Evolutionary conservation across 30 jellyfish, hydroid and myxozoan species (phyloP).

Genomic region (Turritopsis dohrnii): DNA sequence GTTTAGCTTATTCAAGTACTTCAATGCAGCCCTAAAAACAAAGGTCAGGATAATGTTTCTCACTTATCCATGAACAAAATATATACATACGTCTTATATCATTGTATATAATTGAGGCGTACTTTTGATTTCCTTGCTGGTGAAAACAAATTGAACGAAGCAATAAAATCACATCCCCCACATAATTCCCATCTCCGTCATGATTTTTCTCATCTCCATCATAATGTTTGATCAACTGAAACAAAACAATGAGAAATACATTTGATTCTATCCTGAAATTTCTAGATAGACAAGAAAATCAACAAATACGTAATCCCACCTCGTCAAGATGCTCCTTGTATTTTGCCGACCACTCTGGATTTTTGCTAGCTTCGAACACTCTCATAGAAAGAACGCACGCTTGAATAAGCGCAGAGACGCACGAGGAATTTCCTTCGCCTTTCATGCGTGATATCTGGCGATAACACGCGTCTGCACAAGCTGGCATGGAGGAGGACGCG

Average conservation of each 20-base stretch:
- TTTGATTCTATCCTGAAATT: background rate
- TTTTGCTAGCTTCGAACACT: background rate
- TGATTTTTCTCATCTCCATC: background rate
- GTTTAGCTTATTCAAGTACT: slow-evolving; percentile 17
- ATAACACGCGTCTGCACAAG: slow-evolving; percentile 13
- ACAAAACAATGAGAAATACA: background rate
- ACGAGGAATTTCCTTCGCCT: background rate
- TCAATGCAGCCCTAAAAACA: slow-evolving; percentile 35
- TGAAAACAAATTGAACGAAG: slow-evolving; percentile 18
- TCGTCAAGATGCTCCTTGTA: background rate
- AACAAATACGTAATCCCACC: slow-evolving; percentile 12
- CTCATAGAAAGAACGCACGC: slow-evolving; percentile 20
- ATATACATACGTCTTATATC: background rate
- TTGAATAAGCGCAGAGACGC: slow-evolving; percentile 7
- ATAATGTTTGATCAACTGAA: background rate
- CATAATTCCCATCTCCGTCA: background rate
- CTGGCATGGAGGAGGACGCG: slow-evolving; percentile 21
- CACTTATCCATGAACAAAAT: background rate
- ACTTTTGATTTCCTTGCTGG: slow-evolving; percentile 30
- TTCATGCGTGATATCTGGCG: background rate
- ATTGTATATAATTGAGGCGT: background rate
- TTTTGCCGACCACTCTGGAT: slow-evolving; percentile 5
- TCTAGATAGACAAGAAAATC: background rate
- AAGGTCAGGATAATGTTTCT: background rate
- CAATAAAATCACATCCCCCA: background rate